Conservation (phyloP, 2,113 vertebrate species). For the Epinephelus lanceolatus region DNA sequence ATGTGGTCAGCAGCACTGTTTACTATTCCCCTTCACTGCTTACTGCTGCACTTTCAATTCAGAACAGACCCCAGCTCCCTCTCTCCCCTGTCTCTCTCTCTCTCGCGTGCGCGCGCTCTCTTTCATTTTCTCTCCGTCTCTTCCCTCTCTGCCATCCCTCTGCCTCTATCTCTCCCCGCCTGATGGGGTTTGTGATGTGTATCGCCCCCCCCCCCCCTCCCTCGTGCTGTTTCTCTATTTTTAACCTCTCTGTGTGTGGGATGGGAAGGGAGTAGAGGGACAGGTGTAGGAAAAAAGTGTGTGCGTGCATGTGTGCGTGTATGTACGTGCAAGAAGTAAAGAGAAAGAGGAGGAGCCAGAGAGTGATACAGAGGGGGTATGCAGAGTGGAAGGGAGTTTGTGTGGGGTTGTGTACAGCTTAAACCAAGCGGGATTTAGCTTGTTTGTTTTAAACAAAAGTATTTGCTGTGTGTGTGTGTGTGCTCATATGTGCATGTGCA, state of each 20-base stretch:
- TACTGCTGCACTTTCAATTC: slow-evolving; percentile 82
- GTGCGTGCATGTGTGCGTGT: slow-evolving; percentile 3
- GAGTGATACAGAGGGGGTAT: slow-evolving; percentile 39
- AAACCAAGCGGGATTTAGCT: slow-evolving; percentile 61
- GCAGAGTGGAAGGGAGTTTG: slow-evolving; percentile 34
- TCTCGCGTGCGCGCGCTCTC: slow-evolving; percentile 20
- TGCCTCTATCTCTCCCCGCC: slow-evolving; percentile 69
- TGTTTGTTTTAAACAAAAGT: slow-evolving; percentile 65
- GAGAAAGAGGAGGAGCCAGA: slow-evolving; percentile 44
- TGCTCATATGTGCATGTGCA: slow-evolving; percentile 20
- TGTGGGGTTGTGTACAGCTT: slow-evolving; percentile 46
- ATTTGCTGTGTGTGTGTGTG: slow-evolving; percentile 25
- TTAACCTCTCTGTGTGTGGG: slow-evolving; percentile 81
- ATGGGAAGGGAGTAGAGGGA: slow-evolving; percentile 74
- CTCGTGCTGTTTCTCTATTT: slow-evolving; percentile 76
- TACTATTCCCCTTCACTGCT: slow-evolving; percentile 81
- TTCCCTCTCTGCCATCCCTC: slow-evolving; percentile 54
- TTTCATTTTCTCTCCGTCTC: slow-evolving; percentile 52
- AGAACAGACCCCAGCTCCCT: slow-evolving; percentile 68
- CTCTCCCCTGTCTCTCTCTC: neutral
- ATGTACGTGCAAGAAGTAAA: slow-evolving; percentile 38
- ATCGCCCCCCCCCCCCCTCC: slow-evolving; percentile 63
- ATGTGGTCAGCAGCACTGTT: slow-evolving; percentile 82
- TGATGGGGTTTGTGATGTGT: slow-evolving; percentile 82
- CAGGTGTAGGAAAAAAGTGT: slow-evolving; percentile 73